Conservation (phyloP, 1,140 invertebrate genomes). For the Mamestra configurata region DNA sequence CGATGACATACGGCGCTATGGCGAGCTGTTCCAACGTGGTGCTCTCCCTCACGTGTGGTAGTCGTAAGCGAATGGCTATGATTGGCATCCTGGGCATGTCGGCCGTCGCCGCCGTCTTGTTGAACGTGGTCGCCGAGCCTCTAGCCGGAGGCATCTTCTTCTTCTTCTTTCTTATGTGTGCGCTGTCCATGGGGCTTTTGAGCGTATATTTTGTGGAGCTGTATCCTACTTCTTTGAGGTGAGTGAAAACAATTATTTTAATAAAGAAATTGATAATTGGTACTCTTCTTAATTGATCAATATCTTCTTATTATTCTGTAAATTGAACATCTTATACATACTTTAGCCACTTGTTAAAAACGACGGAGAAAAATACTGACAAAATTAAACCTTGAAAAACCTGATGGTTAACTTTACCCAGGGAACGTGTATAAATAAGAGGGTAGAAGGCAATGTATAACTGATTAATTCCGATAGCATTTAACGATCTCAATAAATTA, state of each 20-base stretch:
- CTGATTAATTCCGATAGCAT: not conserved
- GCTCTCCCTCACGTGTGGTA: constrained; percentile 77
- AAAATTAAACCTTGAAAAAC: too few relatives aligned
- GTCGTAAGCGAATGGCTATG: constrained; percentile 76
- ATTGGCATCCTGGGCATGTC: constrained; percentile 74
- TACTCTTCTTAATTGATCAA: too few relatives aligned
- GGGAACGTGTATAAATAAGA: too few relatives aligned
- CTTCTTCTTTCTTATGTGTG: constrained; percentile 81
- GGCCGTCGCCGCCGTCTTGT: constrained; percentile 68
- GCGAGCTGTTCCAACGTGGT: constrained; percentile 77
- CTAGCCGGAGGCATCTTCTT: constrained; percentile 82
- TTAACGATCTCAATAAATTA: not conserved
- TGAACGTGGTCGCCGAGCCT: constrained; percentile 74
- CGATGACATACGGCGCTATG: constrained; percentile 79
- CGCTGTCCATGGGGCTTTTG: constrained; percentile 80
- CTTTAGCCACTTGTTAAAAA: too few relatives aligned
- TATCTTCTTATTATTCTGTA: too few relatives aligned
- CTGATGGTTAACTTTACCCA: too few relatives aligned
- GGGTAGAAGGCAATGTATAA: too few relatives aligned
- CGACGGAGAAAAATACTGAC: too few relatives aligned
- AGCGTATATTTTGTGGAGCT: constrained; percentile 85
- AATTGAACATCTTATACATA: too few relatives aligned
- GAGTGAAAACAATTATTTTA: constrained; percentile 48
- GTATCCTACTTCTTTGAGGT: constrained; percentile 83
- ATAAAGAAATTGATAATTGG: too few relatives aligned